Base-by-base conservation (phyloP, 2,888 invertebrate genomes). In the Caradrina clavipalpis region DNA sequence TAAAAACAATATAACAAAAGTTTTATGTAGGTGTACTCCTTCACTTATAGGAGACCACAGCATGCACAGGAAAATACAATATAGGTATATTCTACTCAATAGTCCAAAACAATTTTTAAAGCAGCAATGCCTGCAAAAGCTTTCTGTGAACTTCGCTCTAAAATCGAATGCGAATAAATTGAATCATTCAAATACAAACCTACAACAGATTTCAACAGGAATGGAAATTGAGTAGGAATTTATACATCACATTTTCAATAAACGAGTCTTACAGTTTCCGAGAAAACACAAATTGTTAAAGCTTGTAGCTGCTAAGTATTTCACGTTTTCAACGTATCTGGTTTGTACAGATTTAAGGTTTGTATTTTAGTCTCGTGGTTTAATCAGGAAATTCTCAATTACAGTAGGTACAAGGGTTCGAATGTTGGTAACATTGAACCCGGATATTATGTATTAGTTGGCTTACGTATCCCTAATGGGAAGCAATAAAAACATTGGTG, bases 91-190 rank as follows among this genome's bases (percentile, higher is more conserved):
- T 13, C 50, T 17, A 50, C 50, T 67, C 15, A 21, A 21, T 69
- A 69, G 13, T 17, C 17, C 22, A n/a, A 57, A 58, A 51, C 50
- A 51, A 51, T 69, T 8, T 19, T 68, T 15, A 50, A n/a, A 42
- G 21, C 8, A 13, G 49, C 8, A 26, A 15, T 35, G 13, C 6
- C 17, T 26, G 21, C 19, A 47, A 59, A 39, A 60, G 6, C 15
- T 21, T 47, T 60, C 35, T 26, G 70, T 22, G 13, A 47, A n/a
- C 39, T n/a, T 35, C 17, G 17, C 15, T 47, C 13, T 8, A 50
- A 42, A 19, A 1, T 13, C 63, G 31, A 22, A 42, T 68, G 31
- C 21, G 45, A 45, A 19, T 21, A 13, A 26, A 51, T 13, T 17
- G 6, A 19, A 26, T 17, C 15, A 26, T 62, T 51, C 3, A 7